These are phyloP conservation scores for Mormyrus hasselquistii DNA, from an alignment of 2,797 vertebrate genomes.

Conservation along the genomic window DNA sequence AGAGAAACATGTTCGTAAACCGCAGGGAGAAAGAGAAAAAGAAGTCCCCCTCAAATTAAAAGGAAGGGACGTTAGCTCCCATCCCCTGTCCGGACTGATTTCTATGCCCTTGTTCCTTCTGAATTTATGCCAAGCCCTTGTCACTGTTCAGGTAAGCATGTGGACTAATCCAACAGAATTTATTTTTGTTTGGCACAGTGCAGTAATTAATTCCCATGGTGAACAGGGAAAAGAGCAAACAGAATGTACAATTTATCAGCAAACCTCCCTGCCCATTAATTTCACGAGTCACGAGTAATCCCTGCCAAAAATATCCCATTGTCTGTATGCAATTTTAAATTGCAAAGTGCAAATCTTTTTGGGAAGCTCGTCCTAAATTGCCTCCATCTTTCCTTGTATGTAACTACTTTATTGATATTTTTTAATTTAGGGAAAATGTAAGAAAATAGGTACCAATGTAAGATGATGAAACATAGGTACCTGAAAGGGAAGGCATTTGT, in stretches of 20 bases:
- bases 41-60: neutral
- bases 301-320: neutral
- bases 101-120: neutral
- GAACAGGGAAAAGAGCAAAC: neutral
- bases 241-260: constrained; percentile 4
- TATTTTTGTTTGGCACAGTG: neutral
- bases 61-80: neutral
- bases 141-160: neutral
- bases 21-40: neutral
- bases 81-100: neutral
- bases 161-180: constrained; percentile 2
- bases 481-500: neutral
- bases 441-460: neutral
- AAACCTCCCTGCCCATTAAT: neutral
- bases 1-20: neutral
- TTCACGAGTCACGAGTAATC: neutral
- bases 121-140: neutral
- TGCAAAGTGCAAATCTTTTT: constrained; percentile 8
- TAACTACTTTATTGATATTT: neutral
- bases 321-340: neutral
- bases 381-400: constrained; percentile 3
- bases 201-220: neutral
- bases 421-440: neutral
- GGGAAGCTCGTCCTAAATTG: constrained; percentile 18
- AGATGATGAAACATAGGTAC: neutral